Evolutionary conservation across 1,140 invertebrate species (phyloP), one percentile per base, ranked within the genome.

Genomic region (Hypothenemus hampei): DNA sequence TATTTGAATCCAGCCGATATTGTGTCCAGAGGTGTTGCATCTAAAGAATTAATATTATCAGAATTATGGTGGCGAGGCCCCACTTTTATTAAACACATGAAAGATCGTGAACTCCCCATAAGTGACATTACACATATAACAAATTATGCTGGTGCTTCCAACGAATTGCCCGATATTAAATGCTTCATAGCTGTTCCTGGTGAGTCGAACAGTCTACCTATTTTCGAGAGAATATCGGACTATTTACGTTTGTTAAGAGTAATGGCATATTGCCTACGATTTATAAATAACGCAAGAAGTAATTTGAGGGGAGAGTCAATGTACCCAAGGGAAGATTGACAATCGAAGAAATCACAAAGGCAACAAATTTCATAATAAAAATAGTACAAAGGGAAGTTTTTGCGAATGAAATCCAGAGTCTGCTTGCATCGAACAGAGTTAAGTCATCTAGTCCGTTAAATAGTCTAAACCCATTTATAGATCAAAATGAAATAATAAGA

Each of bases 391-490:
- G 4, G 10, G 3, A 39, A 21, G n/a, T 16, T 6, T 57, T 57
- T 50, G 11, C 18, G 8, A 3, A 22, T 24, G 55, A 58, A 37
- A 36, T 58, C 15, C n/a, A 35, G 18, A 15, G 22, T 5, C 10
- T 50, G 4, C 35, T 45, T 4, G 16, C 4, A 0, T 10, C 18
- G 35, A 4, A 49, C 26, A 11, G 10, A 10, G 29, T 58, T 11
- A 18, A 24, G 8, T 24, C n/a, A n/a, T 45, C 44, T 7, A 58
- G 55, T 13, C 50, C 35, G 19, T 23, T 58, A 2, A 45, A 22
- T 7, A 26, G 41, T 31, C 57, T 74, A 11, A 63, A 60, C 16
- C 72, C 72, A n/a, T 71, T 70, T 49, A 23, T 77, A 7, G 71
- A 74, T 53, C n/a, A 67, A 15, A 11, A 65, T 8, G 62, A 16